These are phyloP conservation scores for Agrotis segetum DNA, from an alignment of 2,888 invertebrate species.

Conservation along the genomic window DNA sequence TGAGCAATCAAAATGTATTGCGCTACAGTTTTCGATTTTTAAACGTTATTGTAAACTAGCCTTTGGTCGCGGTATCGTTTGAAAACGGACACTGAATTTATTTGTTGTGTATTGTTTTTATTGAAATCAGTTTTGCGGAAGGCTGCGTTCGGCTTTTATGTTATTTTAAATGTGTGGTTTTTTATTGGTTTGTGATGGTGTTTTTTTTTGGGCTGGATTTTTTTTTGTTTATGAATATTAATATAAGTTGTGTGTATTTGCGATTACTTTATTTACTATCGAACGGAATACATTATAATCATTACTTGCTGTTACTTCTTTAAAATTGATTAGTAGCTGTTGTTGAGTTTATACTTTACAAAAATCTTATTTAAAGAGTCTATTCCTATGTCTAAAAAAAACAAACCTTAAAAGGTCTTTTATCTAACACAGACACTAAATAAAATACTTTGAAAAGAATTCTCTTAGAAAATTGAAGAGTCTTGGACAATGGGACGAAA, in stretches of 20 bases:
- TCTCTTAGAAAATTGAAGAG: conserved; percentile 65
- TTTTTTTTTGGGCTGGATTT: no score
- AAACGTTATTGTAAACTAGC: conserved; percentile 34
- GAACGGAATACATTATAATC: neutral
- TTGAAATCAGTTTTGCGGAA: conserved; percentile 5
- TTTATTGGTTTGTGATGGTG: neutral
- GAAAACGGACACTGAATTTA: conserved; percentile 2
- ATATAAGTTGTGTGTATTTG: no score
- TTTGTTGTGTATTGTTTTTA: neutral
- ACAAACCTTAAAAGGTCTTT: neutral
- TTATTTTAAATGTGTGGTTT: neutral
- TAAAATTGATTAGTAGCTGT: no score
- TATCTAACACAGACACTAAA: conserved; percentile 3
- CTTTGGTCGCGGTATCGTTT: conserved; percentile 9
- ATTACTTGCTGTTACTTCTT: no score
- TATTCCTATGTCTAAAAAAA: neutral
- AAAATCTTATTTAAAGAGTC: no score
- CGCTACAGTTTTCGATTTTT: conserved; percentile 31
- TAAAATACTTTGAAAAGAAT: conserved; percentile 44
- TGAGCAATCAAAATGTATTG: conserved; percentile 55
- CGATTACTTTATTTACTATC: no score
- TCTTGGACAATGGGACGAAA: conserved; percentile 67
- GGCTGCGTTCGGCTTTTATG: neutral
- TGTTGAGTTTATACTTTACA: no score
- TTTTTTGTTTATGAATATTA: neutral